Conservation (phyloP, 2,113 vertebrate species). For the Ellobius talpinus region DNA sequence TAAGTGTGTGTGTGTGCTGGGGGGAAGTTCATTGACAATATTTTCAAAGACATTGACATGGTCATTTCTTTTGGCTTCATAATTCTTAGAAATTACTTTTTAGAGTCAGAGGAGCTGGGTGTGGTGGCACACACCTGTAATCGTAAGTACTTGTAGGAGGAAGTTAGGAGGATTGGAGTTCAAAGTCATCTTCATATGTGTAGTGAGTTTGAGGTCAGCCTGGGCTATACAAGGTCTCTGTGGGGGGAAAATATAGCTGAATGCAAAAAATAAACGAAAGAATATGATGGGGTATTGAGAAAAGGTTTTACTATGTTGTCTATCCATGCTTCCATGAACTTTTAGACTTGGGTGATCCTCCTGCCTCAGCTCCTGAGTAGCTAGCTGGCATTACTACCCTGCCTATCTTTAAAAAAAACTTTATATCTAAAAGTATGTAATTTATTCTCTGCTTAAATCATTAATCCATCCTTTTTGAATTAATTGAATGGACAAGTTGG, state of each 20-base stretch:
- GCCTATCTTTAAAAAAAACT: background rate
- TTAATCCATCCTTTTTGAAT: constrained; percentile 3
- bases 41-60: constrained; percentile 3
- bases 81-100: constrained; percentile 28
- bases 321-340: background rate
- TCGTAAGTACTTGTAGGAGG: background rate
- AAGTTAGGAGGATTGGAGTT: background rate
- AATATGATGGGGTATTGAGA: background rate
- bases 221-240: background rate
- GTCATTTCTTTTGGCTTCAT: constrained; percentile 29
- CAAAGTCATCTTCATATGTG: background rate
- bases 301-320: background rate
- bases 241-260: background rate
- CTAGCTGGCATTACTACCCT: background rate
- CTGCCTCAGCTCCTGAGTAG: background rate
- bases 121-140: background rate
- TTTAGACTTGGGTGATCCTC: background rate
- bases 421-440: background rate
- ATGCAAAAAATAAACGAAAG: background rate
- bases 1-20: background rate
- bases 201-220: background rate
- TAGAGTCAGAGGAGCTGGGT: background rate
- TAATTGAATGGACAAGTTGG: background rate
- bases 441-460: background rate
- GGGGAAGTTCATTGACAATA: background rate